These are phyloP conservation scores for Pachypanchax playfairii DNA, from an alignment of 2,113 vertebrate genomes.

Conservation along the genomic window DNA sequence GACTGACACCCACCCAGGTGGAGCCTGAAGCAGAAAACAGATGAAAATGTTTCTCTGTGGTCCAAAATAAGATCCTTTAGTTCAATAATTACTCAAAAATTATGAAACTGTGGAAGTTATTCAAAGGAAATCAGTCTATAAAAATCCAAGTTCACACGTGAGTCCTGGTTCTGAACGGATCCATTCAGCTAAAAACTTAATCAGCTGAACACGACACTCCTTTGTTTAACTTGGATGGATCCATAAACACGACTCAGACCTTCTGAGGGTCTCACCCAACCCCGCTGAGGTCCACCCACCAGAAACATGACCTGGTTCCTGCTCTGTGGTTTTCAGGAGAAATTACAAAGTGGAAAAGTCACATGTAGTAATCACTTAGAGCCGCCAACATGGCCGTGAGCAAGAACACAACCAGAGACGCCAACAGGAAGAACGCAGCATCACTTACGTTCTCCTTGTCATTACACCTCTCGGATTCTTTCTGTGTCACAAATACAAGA, in stretches of 20 bases:
- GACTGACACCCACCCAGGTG: slow-evolving; percentile 1
- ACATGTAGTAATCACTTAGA: neutral
- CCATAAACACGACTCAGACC: neutral
- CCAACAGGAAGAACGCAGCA: neutral
- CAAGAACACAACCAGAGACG: slow-evolving; percentile 1
- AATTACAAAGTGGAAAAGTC: slow-evolving; percentile 25
- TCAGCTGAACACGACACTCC: slow-evolving; percentile 9
- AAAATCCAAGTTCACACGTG: rapidly evolving
- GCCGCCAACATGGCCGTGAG: neutral
- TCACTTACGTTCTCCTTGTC: neutral
- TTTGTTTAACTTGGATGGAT: slow-evolving; percentile 6
- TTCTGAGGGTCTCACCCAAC: neutral
- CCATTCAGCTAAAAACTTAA: slow-evolving; percentile 2
- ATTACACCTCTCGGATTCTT: neutral
- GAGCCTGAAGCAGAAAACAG: slow-evolving; percentile 1
- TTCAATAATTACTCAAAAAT: no score
- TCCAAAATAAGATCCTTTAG: no score
- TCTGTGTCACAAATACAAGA: neutral
- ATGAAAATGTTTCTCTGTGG: no score
- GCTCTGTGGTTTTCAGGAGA: slow-evolving; percentile 20
- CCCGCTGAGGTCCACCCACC: neutral
- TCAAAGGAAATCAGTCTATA: no score
- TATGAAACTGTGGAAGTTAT: no score
- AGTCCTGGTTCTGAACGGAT: slow-evolving; percentile 23
- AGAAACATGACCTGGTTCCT: neutral